Evolutionary conservation across 2,888 invertebrate genomes (phyloP), one percentile per base, ranked within the genome.

Genomic region (Meta bourneti): DNA sequence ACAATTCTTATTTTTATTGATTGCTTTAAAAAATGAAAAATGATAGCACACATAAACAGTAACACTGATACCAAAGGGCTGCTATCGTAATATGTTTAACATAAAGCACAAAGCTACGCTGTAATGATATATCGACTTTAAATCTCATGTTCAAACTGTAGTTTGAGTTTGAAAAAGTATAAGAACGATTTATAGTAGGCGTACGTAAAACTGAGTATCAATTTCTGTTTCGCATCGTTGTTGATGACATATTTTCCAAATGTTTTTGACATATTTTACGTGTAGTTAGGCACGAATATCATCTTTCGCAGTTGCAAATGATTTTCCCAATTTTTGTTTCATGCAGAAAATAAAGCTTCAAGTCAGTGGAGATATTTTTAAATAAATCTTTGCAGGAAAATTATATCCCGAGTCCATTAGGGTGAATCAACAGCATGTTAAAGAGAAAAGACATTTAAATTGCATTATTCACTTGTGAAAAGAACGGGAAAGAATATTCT

Each of bases 201-300:
- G 8, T 54, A n/a, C 71, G 13, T 82, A 70, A 69, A 69, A 7
- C n/a, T 72, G 48, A 61, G 52, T 54, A 72, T 79, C 84, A 90
- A 84, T 90, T 84, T 84, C 69, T 20, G 77, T 84, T 83, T 79
- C 71, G 13, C 9, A 48, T 78, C 75, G 16, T 79, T 79, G 84
- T 79, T 72, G 54, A 84, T 84, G 90, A 84, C 79, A 69, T 49
- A 83, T 71, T 83, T 71, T 83, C 77, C 70, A 79, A 74, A 80
- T 80, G 90, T 69, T 81, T 85, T 69, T 74, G 70, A 90, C 80
- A 85, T 74, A n/a, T 84, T 90, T 80, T 61, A 85, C 85, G 90
- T 85, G 90, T 90, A 90, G 80, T 90, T 90, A 90, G 80, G 80
- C 85, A 90, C 52, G 69, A 71, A 34, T 84, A 74, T 84, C 83